Base-by-base conservation (phyloP, 2,888 invertebrate genomes). In the Phania funesta region DNA sequence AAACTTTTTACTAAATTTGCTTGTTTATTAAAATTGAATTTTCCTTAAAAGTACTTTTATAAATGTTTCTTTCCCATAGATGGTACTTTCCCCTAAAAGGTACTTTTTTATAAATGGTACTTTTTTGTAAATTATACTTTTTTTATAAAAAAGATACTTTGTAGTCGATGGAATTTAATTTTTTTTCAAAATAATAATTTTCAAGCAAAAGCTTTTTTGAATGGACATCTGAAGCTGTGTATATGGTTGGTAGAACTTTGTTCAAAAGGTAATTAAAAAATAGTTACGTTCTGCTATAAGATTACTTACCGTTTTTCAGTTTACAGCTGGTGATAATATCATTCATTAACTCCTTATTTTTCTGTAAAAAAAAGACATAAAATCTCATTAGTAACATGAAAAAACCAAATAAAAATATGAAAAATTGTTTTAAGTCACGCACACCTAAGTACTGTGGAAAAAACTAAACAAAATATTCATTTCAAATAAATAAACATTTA, bases 331-430 rank as follows among this genome's bases (percentile, higher is more conserved):
- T 92, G 64, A 94, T 92, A 85, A 95, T 92, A 87, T 95, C 94
- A 90, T 94, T 95, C 94, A 95, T 95, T 87, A 94, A 92, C 89
- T 95, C 95, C 90, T 94, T 94, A 91, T 95, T 95, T 92, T 94
- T 94, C 95, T 95, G 94, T n/a, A 67, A 35, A 67, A 29, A 67
- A 2, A 41, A 56, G n/a, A n/a, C n/a, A n/a, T n/a, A n/a, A n/a
- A 26, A 65, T 13, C 24, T 20, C n/a, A 73, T 81, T 67, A 73
- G 58, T 16, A 41, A 38, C 32, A 4, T 35, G 38, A 4, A 38
- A 38, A 65, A 56, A 32, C 0, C 24, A 70, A 67, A 50, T 35
- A 44, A 0, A 38, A 24, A 16, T 4, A 68, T 35, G n/a, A 2
- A 62, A 83, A 78, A 78, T 65, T 60, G 64, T 46, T 77, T 75